Evolutionary conservation across 1,140 invertebrate species (phyloP), one percentile per base, ranked within the genome.

Genomic region (Brachystomella parvula): DNA sequence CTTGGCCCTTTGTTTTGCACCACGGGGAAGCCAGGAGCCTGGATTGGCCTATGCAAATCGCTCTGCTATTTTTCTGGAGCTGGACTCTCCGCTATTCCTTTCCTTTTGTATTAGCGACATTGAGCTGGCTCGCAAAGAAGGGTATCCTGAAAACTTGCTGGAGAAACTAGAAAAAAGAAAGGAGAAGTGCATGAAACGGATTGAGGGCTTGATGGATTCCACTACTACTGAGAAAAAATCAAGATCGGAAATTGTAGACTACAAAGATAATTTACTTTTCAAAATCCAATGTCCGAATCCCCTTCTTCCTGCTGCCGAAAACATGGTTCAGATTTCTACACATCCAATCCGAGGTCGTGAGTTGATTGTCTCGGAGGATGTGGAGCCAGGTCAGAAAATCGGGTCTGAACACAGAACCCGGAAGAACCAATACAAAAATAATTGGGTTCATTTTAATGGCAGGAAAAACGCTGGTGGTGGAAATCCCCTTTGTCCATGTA

Each of bases 381-480:
- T 67, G 2, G 12, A 12, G 12, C 28, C 24, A 24, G 6, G 24
- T 15, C 29, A 15, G 29, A 12, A 60, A 31, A 9, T 24, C 29
- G 26, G 17, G 2, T 24, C 15, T 15, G 29, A 31, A 26, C 15
- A 39, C 12, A 39, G 9, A 44, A 21, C 44, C 9, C n/a, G 28
- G 31, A 12, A 39, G 21, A 62, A 6, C 9, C 30, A 12, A 62
- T 62, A 29, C n/a, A 35, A 9, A 21, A 62, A 12, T n/a, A 15
- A n/a, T n/a, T n/a, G 30, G 32, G 28, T 62, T 17, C 32, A 12
- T 15, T 26, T 26, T 53, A 29, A 39, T 30, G 35, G 17, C 6
- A 71, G 71, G 71, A 9, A 70, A 68, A 0, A 33, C 63, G 3
- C n/a, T 72, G 21, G 39, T 70, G 1, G 64, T 72, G n/a, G 71